phyloP scores from a whole-genome alignment of 2,113 vertebrate genomes.

The Xiphophorus maculatus region DNA sequence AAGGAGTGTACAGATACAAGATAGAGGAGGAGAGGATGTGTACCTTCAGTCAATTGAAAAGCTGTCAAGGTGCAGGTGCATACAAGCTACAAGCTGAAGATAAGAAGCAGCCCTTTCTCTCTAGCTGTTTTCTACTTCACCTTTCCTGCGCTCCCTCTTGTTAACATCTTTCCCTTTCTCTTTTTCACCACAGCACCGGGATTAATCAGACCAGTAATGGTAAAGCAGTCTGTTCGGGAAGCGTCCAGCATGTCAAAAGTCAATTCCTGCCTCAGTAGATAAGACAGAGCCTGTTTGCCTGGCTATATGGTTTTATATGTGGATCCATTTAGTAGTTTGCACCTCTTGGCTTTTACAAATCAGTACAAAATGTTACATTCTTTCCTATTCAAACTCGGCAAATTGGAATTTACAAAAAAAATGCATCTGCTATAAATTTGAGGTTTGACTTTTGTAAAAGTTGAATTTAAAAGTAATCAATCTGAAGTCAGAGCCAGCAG shows the following conservation, averaged over 20 bases:
- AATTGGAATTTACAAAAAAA: not conserved
- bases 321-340: not conserved
- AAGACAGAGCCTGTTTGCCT: constrained; percentile 54
- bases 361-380: not conserved
- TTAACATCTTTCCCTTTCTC: constrained; percentile 35
- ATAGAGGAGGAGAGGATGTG: constrained; percentile 61
- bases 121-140: constrained; percentile 61
- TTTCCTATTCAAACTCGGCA: not conserved
- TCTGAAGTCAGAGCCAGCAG: not conserved
- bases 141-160: constrained; percentile 38
- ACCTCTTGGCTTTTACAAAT: constrained; percentile 2
- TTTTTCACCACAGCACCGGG: constrained; percentile 27
- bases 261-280: constrained; percentile 55
- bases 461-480: not conserved
- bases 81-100: constrained; percentile 73
- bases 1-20: constrained; percentile 62
- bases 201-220: constrained; percentile 57
- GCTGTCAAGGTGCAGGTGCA: constrained; percentile 74
- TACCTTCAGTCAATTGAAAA: constrained; percentile 78
- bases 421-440: not conserved
- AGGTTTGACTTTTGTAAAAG: not conserved
- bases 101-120: constrained; percentile 67
- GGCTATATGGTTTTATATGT: constrained; percentile 4
- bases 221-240: constrained; percentile 65
- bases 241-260: constrained; percentile 62